Evolutionary conservation across 2,113 vertebrate genomes (phyloP).

Genomic region (Sinocyclocheilus anshuiensis): DNA sequence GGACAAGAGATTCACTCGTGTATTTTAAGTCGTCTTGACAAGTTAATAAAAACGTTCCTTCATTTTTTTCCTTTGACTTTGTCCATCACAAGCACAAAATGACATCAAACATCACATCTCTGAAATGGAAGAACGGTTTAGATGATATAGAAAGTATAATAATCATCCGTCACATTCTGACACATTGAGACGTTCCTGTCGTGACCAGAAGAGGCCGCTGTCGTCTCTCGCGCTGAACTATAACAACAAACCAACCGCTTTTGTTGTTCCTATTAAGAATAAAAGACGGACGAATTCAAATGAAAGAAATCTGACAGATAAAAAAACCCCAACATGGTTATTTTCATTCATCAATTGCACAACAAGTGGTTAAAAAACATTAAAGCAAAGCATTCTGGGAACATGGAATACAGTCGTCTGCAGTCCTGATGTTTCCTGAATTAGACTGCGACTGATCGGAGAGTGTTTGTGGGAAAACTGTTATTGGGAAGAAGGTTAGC

Average conservation of each 20-base stretch:
- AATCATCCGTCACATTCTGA: neutral
- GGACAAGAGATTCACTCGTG: neutral
- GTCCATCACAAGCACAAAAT: conserved; percentile 23
- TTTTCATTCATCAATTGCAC: conserved; percentile 66
- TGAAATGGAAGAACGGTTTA: neutral
- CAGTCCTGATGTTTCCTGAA: conserved; percentile 31
- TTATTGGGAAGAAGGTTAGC: conserved; percentile 39
- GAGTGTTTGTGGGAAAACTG: conserved; percentile 37
- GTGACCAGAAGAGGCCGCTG: conserved; percentile 66
- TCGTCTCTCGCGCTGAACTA: neutral
- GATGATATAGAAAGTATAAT: neutral
- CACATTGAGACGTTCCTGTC: neutral
- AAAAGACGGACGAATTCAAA: conserved; percentile 40
- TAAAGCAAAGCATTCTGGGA: conserved; percentile 41
- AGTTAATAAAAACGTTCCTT: neutral
- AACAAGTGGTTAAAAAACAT: conserved; percentile 63
- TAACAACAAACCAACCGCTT: conserved; percentile 53
- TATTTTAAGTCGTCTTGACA: neutral
- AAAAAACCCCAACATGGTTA: conserved; percentile 28
- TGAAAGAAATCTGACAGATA: neutral
- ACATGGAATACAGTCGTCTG: neutral
- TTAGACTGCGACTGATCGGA: conserved; percentile 33
- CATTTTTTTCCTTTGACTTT: neutral
- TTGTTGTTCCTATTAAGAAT: conserved; percentile 33
- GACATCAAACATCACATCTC: conserved; percentile 13